These are phyloP conservation scores for Takifugu flavidus DNA, from an alignment of 2,113 vertebrate genomes.

Conservation along the genomic window DNA sequence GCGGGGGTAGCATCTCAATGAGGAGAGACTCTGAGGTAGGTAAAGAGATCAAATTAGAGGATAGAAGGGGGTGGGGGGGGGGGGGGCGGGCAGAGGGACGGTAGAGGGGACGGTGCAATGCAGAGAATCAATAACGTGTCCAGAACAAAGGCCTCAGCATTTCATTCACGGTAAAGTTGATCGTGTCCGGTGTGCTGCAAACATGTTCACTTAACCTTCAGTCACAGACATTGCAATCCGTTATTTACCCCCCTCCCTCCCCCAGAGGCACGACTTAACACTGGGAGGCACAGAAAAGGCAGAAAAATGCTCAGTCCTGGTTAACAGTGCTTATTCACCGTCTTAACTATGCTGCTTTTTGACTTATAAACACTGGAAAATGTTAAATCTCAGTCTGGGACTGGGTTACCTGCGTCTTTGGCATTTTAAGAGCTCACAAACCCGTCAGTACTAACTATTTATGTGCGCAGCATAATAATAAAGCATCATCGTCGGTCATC, in stretches of 20 bases:
- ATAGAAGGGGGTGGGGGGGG: conserved; percentile 52
- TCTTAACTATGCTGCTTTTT: too few species aligned
- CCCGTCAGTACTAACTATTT: not conserved
- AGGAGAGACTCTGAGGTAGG: conserved; percentile 42
- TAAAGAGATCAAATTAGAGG: conserved; percentile 53
- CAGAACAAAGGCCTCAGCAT: conserved; percentile 16
- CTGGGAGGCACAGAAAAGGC: not conserved
- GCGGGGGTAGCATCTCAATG: conserved; percentile 60
- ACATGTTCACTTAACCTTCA: conserved; percentile 9
- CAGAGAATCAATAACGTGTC: conserved; percentile 39
- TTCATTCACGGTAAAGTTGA: conserved; percentile 7
- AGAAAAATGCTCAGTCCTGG: not conserved
- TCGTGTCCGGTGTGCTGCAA: not conserved
- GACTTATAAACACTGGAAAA: too few species aligned
- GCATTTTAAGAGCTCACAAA: not conserved
- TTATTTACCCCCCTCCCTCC: not conserved
- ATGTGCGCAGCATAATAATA: conserved; percentile 11
- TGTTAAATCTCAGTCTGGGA: too few species aligned
- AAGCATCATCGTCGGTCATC: conserved; percentile 25
- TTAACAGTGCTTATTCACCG: too few species aligned
- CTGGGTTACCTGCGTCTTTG: not conserved
- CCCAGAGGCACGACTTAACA: not conserved
- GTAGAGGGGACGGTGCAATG: conserved; percentile 25
- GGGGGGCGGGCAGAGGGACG: conserved; percentile 35
- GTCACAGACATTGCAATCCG: not conserved